These are phyloP conservation scores for Frankliniella fusca DNA, from an alignment of 2,888 invertebrate genomes.

Conservation along the genomic window DNA sequence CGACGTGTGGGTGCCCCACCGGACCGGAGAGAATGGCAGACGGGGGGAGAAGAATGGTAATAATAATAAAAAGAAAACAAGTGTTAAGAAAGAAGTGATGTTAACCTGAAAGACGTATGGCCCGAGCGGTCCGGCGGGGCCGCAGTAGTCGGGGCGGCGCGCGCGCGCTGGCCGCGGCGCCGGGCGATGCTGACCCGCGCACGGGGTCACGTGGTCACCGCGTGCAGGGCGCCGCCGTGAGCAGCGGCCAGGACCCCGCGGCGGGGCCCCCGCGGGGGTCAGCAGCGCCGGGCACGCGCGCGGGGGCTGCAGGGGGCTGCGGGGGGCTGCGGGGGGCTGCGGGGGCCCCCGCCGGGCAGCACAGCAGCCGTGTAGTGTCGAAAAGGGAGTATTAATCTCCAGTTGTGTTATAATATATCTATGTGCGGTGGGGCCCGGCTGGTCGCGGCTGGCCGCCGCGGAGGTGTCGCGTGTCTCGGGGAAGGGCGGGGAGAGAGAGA, in stretches of 20 bases:
- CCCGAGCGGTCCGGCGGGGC: too few species aligned
- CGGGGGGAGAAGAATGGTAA: neutral
- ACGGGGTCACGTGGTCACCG: neutral
- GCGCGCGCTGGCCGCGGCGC: too few species aligned
- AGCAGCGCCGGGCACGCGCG: constrained; percentile 2
- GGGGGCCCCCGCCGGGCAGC: neutral
- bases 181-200: neutral
- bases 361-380: neutral
- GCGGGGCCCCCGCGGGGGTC: neutral
- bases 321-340: neutral
- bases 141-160: too few species aligned
- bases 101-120: too few species aligned
- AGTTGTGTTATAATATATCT: neutral
- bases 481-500: neutral
- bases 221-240: neutral
- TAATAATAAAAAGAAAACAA: too few species aligned
- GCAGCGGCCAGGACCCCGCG: neutral
- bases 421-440: neutral
- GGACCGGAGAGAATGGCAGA: neutral
- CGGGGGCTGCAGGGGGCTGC: neutral
- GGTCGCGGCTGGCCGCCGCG: neutral
- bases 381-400: neutral
- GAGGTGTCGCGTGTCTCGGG: neutral
- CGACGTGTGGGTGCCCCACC: neutral
- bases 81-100: too few species aligned